phyloP scores from a whole-genome alignment of 2,797 vertebrate genomes.

The Pangasius mekongensis region DNA sequence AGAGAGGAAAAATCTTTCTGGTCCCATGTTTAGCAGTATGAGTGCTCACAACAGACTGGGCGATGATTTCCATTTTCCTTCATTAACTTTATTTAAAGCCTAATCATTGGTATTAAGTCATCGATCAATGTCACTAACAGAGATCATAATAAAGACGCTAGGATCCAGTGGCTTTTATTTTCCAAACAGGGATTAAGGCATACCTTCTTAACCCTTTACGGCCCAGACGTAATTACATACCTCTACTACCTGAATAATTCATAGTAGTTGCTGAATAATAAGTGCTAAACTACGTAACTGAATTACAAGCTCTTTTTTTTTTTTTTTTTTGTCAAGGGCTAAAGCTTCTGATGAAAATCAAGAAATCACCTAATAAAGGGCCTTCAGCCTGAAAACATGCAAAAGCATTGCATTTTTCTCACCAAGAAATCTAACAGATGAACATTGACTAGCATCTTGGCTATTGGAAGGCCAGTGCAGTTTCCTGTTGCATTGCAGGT shows the following conservation, averaged over 20 bases:
- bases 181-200: slow-evolving; percentile 17
- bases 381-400: neutral
- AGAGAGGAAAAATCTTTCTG: neutral
- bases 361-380: slow-evolving; percentile 16
- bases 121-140: slow-evolving; percentile 28
- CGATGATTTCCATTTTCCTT: slow-evolving; percentile 14
- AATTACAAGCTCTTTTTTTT: neutral
- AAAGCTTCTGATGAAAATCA: slow-evolving; percentile 29
- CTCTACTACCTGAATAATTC: neutral
- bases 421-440: neutral
- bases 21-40: neutral
- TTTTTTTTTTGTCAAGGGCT: neutral
- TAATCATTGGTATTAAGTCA: slow-evolving; percentile 29
- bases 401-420: neutral
- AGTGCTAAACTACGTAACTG: neutral
- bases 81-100: slow-evolving; percentile 41
- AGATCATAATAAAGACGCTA: slow-evolving; percentile 34
- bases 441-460: neutral
- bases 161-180: slow-evolving; percentile 42
- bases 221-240: neutral
- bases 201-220: slow-evolving; percentile 14
- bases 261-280: slow-evolving; percentile 11
- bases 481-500: slow-evolving; percentile 32
- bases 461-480: neutral
- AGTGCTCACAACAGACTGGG: neutral